phyloP scores from a whole-genome alignment of 2,113 vertebrate species.

The Arenaria interpres region DNA sequence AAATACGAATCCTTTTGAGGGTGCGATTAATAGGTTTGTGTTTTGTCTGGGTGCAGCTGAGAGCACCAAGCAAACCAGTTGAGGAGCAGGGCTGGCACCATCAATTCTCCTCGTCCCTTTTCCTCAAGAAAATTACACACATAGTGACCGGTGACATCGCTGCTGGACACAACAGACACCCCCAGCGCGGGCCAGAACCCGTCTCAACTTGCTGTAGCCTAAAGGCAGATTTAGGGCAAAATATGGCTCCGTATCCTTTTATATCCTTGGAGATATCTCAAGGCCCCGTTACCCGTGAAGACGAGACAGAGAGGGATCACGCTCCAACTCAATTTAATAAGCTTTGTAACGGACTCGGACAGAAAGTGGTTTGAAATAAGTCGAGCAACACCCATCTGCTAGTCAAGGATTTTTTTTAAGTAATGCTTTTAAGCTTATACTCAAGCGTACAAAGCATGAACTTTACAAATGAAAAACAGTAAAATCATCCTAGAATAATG shows the following conservation, averaged over 20 bases:
- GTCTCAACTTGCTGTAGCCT: not conserved
- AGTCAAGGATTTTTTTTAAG: conserved; percentile 39
- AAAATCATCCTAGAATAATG: conserved; percentile 24
- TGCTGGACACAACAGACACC: not conserved
- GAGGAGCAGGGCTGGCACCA: not conserved
- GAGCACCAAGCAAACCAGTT: accelerated
- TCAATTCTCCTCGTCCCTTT: not conserved
- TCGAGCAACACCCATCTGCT: conserved; percentile 18
- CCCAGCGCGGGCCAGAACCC: not conserved
- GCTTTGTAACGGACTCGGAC: conserved; percentile 18
- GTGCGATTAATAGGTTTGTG: not conserved
- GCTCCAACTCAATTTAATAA: conserved; percentile 61
- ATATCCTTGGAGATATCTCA: not conserved
- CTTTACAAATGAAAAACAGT: conserved; percentile 46
- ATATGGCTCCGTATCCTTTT: accelerated
- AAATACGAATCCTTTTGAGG: not conserved
- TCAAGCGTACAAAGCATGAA: conserved; percentile 54
- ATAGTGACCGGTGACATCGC: accelerated
- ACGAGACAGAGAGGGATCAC: conserved; percentile 31
- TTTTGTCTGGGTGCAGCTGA: not conserved
- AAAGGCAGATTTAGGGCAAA: not conserved
- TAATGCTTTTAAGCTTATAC: conserved; percentile 56
- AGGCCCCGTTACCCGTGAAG: not conserved
- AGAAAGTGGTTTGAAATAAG: conserved; percentile 38
- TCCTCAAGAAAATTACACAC: not conserved